A percentile compares a stretch with the other conserved stretches of the same genome.
These are phyloP conservation scores for Ostrea denselamellosa DNA, from an alignment of 1,140 invertebrate genomes.

Conservation along the genomic window DNA sequence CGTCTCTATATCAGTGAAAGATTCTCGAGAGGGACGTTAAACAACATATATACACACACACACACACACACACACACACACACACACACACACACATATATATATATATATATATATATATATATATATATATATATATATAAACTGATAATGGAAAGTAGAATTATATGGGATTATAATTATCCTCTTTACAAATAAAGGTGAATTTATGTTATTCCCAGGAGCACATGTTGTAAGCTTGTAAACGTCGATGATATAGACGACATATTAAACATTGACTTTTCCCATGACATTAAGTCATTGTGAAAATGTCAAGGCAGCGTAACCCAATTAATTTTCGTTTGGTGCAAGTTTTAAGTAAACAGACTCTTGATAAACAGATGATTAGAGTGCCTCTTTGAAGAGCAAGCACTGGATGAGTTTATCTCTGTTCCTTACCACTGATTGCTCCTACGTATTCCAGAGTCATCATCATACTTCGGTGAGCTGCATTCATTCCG, in stretches of 20 bases:
- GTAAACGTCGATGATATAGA: slow-evolving; percentile 1
- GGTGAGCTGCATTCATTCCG: not conserved
- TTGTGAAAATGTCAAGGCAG: not conserved
- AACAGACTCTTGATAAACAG: not conserved
- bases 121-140: too few relatives aligned
- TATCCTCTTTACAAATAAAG: not conserved
- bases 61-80: too few relatives aligned
- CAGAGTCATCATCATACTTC: not conserved
- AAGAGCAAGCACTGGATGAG: not conserved
- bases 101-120: too few relatives aligned
- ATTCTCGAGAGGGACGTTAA: too few relatives aligned
- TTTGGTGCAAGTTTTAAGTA: slow-evolving; percentile 25
- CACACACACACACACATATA: too few relatives aligned
- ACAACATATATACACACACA: too few relatives aligned
- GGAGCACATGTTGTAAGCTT: not conserved
- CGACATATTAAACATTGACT: slow-evolving; percentile 21
- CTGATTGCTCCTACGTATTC: not conserved
- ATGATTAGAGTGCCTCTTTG: not conserved
- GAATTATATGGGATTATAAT: not conserved
- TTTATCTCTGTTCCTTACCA: not conserved
- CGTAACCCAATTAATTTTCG: slow-evolving; percentile 20
- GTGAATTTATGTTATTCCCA: not conserved
- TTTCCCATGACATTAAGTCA: not conserved
- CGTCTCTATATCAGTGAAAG: too few relatives aligned
- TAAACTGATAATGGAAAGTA: too few relatives aligned